These are phyloP conservation scores for Hippocampus abdominalis DNA, from an alignment of 2,113 vertebrate genomes.

Conservation along the genomic window DNA sequence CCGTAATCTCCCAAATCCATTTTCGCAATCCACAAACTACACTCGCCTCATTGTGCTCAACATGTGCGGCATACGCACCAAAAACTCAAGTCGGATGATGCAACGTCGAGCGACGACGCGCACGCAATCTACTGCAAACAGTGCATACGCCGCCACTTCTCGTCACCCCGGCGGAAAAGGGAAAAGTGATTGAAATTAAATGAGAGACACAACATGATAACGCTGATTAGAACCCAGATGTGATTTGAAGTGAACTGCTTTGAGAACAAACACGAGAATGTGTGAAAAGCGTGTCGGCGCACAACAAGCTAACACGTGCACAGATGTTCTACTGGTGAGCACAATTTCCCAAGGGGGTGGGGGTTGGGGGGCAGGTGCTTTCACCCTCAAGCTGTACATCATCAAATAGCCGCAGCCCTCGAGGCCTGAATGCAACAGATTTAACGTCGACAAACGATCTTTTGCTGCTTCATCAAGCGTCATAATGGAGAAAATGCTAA, in stretches of 20 bases:
- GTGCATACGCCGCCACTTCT: too few relatives aligned
- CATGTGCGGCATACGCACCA: constrained; percentile 9
- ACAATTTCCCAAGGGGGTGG: constrained; percentile 47
- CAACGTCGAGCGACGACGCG: constrained; percentile 2
- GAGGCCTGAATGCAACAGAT: constrained; percentile 17
- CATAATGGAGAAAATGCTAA: neutral
- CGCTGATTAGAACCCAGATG: neutral
- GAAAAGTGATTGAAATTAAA: neutral
- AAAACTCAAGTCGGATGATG: constrained; percentile 10
- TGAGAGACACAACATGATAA: neutral
- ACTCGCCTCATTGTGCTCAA: constrained; percentile 44
- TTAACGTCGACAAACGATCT: constrained; percentile 19
- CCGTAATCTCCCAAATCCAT: constrained; percentile 56
- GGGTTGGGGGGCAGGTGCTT: constrained; percentile 35
- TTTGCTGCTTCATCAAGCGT: constrained; percentile 13
- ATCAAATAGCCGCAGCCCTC: constrained; percentile 27
- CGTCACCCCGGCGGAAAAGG: too few relatives aligned
- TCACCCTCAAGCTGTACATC: constrained; percentile 46
- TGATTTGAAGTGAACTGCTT: constrained; percentile 5
- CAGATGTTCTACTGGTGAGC: constrained; percentile 52
- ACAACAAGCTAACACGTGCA: constrained; percentile 57
- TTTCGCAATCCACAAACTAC: constrained; percentile 34
- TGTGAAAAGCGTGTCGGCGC: constrained; percentile 53
- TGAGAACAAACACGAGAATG: constrained; percentile 32
- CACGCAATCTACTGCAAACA: neutral